These are phyloP conservation scores for Calyptomena viridis DNA, from an alignment of 2,113 vertebrate genomes.

Conservation along the genomic window DNA sequence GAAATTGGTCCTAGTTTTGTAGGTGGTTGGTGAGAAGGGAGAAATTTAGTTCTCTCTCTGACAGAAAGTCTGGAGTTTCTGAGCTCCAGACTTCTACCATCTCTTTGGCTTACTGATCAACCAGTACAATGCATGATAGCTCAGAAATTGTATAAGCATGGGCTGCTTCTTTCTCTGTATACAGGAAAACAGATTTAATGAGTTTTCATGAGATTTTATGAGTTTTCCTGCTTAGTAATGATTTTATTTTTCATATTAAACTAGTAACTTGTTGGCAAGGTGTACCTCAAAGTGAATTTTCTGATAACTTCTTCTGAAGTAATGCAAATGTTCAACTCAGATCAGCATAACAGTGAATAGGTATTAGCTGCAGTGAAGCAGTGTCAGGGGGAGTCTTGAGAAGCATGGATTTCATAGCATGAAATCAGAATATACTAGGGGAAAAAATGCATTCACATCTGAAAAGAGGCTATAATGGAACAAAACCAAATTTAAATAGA, in stretches of 20 bases:
- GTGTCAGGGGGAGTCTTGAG: background rate
- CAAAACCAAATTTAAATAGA: background rate
- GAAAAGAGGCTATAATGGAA: background rate
- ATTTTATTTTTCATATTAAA: background rate
- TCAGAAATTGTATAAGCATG: background rate
- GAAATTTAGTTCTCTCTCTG: background rate
- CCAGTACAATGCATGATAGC: too few species aligned
- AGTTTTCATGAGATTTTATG: background rate
- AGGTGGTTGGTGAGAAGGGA: background rate
- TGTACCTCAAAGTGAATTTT: background rate
- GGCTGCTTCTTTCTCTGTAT: background rate
- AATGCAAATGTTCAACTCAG: background rate
- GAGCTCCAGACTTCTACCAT: background rate
- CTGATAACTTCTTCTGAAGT: background rate
- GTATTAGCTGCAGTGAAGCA: background rate
- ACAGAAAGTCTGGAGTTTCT: background rate
- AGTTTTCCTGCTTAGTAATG: background rate
- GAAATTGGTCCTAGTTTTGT: background rate
- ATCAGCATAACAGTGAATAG: background rate
- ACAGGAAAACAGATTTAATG: background rate
- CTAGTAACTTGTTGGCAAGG: background rate
- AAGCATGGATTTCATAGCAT: background rate
- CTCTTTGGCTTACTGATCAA: background rate
- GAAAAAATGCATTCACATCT: background rate
- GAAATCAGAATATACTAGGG: background rate